Base-by-base conservation (phyloP, 37 sponge, comb jelly and placozoan genomes). In the Crambe crambe region DNA sequence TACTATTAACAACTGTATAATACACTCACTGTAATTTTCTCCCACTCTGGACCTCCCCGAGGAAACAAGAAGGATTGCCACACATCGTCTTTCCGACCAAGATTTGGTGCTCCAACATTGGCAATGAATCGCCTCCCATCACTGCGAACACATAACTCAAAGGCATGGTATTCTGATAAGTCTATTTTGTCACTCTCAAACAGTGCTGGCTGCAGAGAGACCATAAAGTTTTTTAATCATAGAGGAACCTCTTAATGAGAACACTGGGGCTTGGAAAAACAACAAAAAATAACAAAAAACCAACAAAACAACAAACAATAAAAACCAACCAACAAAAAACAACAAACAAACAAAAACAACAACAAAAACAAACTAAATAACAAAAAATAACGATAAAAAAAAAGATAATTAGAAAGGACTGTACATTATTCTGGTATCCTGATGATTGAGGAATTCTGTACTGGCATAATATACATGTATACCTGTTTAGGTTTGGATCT, bases 11-110 rank as follows among this genome's bases (percentile, higher is more conserved):
- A n/a, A n/a, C n/a, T 47, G 51, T 47, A 47, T 47, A 47, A 6
- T 15, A 47, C 51, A 47, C 6, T 79, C 42, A 94, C 95, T 5
- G 54, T 87, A 18, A 97, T 82, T 21, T 76, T 68, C 77, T 97
- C 97, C 95, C 95, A 97, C 27, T 89, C 74, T 35, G 95, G 95
- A 1, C 97, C 97, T 27, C 97, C 97, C 62, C 95, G 65, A 4
- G 97, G 94, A 92, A 86, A 89, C 51, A 97, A 35, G 37, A 97
- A 85, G 64, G 25, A 58, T 76, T 97, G 97, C 90, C 89, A 97
- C 10, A 97, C 51, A 51, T 94, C 95, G 57, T 94, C 95, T 57
- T 75, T 76, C 75, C 87, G 74, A 1, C 42, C 83, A 70, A 89
- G 21, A 17, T 79, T 65, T 1, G 83, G 84, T 3, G 56, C 43